Percentiles rank a stretch among this genome's conserved stretches.
Evolutionary conservation across 1,140 invertebrate species (phyloP).

Genomic region (Eurosta solidaginis): DNA sequence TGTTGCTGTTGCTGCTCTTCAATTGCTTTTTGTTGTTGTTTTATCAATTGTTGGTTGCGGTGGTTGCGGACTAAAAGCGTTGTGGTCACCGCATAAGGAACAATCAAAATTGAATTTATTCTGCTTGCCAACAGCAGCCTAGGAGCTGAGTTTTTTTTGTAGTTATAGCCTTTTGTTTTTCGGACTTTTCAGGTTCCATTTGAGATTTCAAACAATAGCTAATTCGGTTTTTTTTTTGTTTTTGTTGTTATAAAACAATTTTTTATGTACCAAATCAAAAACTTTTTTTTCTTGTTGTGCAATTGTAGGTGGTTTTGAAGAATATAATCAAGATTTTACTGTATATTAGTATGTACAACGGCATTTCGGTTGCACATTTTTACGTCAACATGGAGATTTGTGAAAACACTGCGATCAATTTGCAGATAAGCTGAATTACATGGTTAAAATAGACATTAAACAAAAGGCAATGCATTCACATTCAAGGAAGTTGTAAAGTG

Average conservation of each 20-base stretch:
- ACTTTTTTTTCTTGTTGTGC: neutral
- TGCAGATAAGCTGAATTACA: neutral
- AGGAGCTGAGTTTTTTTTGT: too few relatives aligned
- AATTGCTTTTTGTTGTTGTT: neutral
- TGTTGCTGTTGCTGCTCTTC: neutral
- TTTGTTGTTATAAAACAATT: too few relatives aligned
- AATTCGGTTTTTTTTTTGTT: neutral
- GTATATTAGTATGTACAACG: neutral
- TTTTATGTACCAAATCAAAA: too few relatives aligned
- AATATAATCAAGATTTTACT: neutral
- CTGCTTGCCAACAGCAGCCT: neutral
- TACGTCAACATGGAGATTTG: neutral
- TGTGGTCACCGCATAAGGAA: neutral
- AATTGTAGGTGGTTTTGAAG: neutral
- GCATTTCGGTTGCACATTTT: neutral
- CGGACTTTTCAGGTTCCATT: neutral
- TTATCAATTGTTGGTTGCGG: constrained; percentile 7
- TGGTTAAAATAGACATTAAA: neutral
- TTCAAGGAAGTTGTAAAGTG: neutral
- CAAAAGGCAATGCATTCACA: neutral
- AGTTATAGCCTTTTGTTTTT: too few relatives aligned
- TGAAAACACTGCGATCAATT: neutral
- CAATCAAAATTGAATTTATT: neutral
- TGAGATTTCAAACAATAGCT: neutral
- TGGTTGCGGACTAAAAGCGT: too few relatives aligned